phyloP scores from a whole-genome alignment of 1,140 invertebrate species.

The Capitella teleta region DNA sequence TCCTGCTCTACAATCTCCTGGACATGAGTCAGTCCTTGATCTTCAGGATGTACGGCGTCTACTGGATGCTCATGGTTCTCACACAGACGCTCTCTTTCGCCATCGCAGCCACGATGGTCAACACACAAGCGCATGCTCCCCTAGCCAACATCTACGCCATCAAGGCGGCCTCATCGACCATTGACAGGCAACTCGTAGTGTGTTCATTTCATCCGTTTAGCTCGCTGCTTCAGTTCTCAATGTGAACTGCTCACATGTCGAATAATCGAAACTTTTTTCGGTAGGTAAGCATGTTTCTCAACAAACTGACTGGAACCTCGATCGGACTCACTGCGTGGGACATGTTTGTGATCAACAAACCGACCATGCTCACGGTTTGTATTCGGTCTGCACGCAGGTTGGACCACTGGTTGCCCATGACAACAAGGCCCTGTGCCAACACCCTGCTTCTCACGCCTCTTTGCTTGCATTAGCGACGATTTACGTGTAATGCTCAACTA shows the following conservation, averaged over 20 bases:
- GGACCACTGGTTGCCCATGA: too few relatives aligned
- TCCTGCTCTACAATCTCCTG: constrained; percentile 4
- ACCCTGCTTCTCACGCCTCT: too few relatives aligned
- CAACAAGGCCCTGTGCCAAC: too few relatives aligned
- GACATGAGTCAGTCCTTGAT: not conserved
- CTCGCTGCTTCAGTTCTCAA: too few relatives aligned
- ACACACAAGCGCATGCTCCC: constrained; percentile 6
- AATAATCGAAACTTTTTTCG: too few relatives aligned
- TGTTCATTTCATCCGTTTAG: too few relatives aligned
- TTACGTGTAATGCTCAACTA: constrained; percentile 15
- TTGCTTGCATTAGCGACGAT: too few relatives aligned
- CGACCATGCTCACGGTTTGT: constrained; percentile 26
- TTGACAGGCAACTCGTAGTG: not conserved
- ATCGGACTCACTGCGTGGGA: constrained; percentile 23
- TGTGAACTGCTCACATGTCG: too few relatives aligned
- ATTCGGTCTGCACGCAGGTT: too few relatives aligned
- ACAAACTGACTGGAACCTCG: constrained; percentile 17
- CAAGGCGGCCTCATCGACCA: not conserved
- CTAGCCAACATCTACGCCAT: constrained; percentile 5
- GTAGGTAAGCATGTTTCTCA: constrained; percentile 24
- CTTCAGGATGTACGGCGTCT: not conserved
- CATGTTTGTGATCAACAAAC: constrained; percentile 24
- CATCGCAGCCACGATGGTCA: not conserved
- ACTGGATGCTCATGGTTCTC: not conserved
- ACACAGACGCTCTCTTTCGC: constrained; percentile 2